Base-by-base conservation (phyloP, 1,140 invertebrate species). In the Polyergus mexicanus region DNA sequence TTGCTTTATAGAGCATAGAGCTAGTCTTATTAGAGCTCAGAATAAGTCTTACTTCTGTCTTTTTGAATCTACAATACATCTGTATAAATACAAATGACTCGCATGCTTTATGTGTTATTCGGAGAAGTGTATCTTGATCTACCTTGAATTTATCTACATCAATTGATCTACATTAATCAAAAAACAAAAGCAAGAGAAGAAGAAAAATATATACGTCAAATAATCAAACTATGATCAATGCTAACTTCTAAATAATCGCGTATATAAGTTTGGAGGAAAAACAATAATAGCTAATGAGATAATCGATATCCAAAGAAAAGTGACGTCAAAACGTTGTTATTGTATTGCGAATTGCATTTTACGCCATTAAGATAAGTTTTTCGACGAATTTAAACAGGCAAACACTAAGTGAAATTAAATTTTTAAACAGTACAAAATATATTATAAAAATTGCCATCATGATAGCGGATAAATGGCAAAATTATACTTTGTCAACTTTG, bases 401-500 rank as follows among this genome's bases (percentile, higher is more conserved):
- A 69, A 38, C 16, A 32, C 11, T 51, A 72, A 11, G 38, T 35
- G n/a, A 7, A 41, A 83, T 25, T 66, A 28, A 58, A 78, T 56
- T 28, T 1, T 38, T 54, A 44, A 56, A n/a, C 38, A 2, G 11
- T 0, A 13, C 10, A 6, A 7, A 66, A 44, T 8, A 5, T 11
- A 44, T 6, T 28, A 32, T 19, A 38, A 88, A 88, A 68, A 83
- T 72, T 60, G 69, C 56, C 62, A 78, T 89, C 56, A 84, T 83
- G 38, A 22, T 81, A 65, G 63, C 41, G 54, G 51, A 86, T 41
- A 54, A 77, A 28, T 89, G 56, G 89, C 44, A 25, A 19, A 89
- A 89, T 58, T 44, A 85, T 22, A 85, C 69, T 11, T 41, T 89
- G 56, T 81, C 84, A 35, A 72, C 63, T 56, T 16, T 66, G 38